Evolutionary conservation across 2,797 vertebrate species (phyloP), one percentile per base, ranked within the genome.

Genomic region (Oreonectes daqikongensis): DNA sequence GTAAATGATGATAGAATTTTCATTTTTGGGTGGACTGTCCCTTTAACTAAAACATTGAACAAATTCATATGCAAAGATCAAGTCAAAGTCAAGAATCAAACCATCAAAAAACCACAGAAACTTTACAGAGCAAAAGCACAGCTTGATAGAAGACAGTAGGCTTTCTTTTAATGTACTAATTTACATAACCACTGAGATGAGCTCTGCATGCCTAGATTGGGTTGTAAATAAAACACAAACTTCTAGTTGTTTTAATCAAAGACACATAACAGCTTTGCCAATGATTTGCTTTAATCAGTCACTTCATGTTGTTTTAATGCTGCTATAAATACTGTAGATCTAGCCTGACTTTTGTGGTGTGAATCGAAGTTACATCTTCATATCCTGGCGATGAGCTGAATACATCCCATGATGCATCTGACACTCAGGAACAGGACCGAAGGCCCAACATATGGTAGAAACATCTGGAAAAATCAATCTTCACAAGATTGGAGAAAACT

Each of bases 401-500:
- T 61, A 77, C 50, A 67, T 60, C 79, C 57, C 69, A 53, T 73
- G 32, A 30, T 61, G 35, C 53, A 74, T 83, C 68, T 35, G 40
- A 15, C 32, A 55, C 72, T 78, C 32, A 44, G 48, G 66, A 66
- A 67, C 63, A 44, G 35, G 30, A 73, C 72, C 64, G 32, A 75
- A 79, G 69, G 28, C 20, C 53, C 26, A 12, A 40, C 83, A 84
- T 82, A 77, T 75, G 83, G 79, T 50, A 15, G 44, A 69, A 81
- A 77, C 82, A 83, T 81, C 82, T 83, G 84, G 84, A 79, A 77
- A 77, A 79, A 82, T 84, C 79, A 78, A 78, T 82, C 79, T 82
- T 69, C 50, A 48, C 79, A 72, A 68, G 73, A 79, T 82, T 78
- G 81, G 64, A 61, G n/a, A 30, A 77, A 60, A 77, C 14, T 40